phyloP scores from a whole-genome alignment of 2,888 invertebrate species.

The Hypolimnas misippus region DNA sequence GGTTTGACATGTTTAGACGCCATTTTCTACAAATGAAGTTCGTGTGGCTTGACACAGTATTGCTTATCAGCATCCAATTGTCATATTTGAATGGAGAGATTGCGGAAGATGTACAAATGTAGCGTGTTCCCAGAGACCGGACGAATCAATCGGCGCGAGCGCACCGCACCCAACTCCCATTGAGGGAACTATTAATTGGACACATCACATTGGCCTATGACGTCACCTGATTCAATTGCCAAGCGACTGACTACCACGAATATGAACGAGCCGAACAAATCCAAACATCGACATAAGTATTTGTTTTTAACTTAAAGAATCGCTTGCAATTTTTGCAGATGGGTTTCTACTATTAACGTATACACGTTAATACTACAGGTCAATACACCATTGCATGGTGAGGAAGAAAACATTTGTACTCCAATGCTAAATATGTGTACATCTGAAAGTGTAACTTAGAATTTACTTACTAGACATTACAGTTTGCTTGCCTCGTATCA shows the following conservation, averaged over 20 bases:
- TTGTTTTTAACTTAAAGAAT: conserved; percentile 38
- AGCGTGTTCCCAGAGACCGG: conserved; percentile 67
- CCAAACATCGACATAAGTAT: conserved; percentile 33
- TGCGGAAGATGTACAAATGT: conserved; percentile 70
- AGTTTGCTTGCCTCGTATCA: too few species aligned
- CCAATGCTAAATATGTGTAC: conserved; percentile 27
- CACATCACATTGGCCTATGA: conserved; percentile 47
- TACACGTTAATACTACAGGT: conserved; percentile 58
- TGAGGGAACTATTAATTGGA: conserved; percentile 65
- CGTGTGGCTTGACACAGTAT: too few species aligned
- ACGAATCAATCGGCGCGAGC: conserved; percentile 75
- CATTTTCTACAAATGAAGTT: too few species aligned
- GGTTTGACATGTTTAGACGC: too few species aligned
- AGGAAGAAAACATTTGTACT: conserved; percentile 32
- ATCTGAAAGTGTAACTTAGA: conserved; percentile 12
- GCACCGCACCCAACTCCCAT: conserved; percentile 67
- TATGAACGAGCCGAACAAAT: conserved; percentile 24
- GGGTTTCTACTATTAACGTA: conserved; percentile 54
- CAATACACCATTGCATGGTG: conserved; percentile 43
- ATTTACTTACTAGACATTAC: neutral
- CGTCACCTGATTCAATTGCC: conserved; percentile 46
- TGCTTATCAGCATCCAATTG: too few species aligned
- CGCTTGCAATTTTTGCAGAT: conserved; percentile 46
- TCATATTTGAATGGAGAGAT: conserved; percentile 49
- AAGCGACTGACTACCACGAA: conserved; percentile 19